phyloP scores from a whole-genome alignment of 2,888 invertebrate genomes.

The Eupithecia pulchellata region DNA sequence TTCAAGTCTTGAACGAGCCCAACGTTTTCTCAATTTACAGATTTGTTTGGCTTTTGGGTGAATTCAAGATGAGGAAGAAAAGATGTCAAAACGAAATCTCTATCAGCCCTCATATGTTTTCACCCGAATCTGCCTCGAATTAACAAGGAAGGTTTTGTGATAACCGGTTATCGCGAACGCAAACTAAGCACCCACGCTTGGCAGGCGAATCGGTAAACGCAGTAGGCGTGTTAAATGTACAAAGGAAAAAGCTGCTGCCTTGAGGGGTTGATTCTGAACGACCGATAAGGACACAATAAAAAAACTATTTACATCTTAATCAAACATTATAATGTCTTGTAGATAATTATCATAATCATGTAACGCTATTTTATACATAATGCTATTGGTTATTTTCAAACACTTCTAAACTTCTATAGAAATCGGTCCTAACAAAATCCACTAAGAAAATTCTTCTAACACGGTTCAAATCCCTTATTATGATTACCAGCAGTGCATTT shows the following conservation, averaged over 20 bases:
- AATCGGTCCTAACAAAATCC: neutral
- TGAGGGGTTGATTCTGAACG: neutral
- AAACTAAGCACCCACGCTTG: too few species aligned
- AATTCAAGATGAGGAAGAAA: neutral
- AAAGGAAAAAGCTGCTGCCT: neutral
- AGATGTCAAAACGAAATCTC: neutral
- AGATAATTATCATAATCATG: neutral
- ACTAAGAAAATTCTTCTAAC: neutral
- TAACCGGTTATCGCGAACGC: too few species aligned
- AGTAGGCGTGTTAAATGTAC: neutral
- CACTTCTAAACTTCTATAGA: neutral
- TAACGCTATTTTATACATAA: neutral
- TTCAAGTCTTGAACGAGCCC: constrained; percentile 86
- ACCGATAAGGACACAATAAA: neutral
- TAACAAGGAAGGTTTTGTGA: too few species aligned
- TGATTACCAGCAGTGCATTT: neutral
- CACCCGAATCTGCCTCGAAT: too few species aligned
- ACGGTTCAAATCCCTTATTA: constrained; percentile 3
- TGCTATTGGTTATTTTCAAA: neutral
- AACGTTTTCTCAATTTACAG: constrained; percentile 25
- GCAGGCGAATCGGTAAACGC: neutral
- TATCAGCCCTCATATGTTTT: neutral
- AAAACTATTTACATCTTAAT: neutral
- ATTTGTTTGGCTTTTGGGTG: neutral
- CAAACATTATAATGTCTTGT: too few species aligned